These are phyloP conservation scores for Limonius californicus DNA, from an alignment of 1,140 invertebrate species.

Conservation along the genomic window DNA sequence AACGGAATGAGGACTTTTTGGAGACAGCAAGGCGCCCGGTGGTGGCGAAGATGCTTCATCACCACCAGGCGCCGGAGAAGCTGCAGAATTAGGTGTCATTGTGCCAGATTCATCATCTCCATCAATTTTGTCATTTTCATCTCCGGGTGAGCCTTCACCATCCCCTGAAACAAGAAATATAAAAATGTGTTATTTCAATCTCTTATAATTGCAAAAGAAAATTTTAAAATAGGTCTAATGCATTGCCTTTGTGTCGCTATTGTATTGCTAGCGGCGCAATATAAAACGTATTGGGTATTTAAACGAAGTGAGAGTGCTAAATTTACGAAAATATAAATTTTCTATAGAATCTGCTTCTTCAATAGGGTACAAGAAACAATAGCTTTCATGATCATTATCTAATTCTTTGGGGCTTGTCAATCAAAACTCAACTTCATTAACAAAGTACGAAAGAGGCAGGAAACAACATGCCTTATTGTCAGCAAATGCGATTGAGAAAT, in stretches of 20 bases:
- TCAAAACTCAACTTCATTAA: slow-evolving; percentile 14
- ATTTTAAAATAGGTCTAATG: neutral
- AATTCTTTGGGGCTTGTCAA: slow-evolving; percentile 15
- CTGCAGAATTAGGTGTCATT: slow-evolving; percentile 53
- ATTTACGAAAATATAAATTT: slow-evolving; percentile 1
- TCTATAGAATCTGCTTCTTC: neutral
- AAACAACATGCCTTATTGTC: slow-evolving; percentile 13
- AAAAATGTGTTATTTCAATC: slow-evolving; percentile 6
- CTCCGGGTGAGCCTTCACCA: slow-evolving; percentile 54
- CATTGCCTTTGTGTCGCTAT: neutral
- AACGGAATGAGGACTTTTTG: slow-evolving; percentile 38
- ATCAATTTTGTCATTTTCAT: slow-evolving; percentile 48
- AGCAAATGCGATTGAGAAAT: slow-evolving; percentile 9
- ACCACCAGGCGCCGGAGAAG: slow-evolving; percentile 38
- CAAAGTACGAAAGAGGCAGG: slow-evolving; percentile 15
- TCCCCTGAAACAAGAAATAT: slow-evolving; percentile 51
- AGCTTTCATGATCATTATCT: neutral
- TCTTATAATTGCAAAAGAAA: too few relatives aligned
- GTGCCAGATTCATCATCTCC: slow-evolving; percentile 55
- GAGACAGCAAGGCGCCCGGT: slow-evolving; percentile 39
- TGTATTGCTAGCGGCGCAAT: too few relatives aligned
- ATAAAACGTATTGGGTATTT: too few relatives aligned
- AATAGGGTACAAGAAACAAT: neutral
- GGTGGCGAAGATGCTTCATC: slow-evolving; percentile 40
- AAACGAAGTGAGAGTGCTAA: neutral